Conservation (phyloP, 2,113 vertebrate species). For the Oreochromis tanganicae region DNA sequence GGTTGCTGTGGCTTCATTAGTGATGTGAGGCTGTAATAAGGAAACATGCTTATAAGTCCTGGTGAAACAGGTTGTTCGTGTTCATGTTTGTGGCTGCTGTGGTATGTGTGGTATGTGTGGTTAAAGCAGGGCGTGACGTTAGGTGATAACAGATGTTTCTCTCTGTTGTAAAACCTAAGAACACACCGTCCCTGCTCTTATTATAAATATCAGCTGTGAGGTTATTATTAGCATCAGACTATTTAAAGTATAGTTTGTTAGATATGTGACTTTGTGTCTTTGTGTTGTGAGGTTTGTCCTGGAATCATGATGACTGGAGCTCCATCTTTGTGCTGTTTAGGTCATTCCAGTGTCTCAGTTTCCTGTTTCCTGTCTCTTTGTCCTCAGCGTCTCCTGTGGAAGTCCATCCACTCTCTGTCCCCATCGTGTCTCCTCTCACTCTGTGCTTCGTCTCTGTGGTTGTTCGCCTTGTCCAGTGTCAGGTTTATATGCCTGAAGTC, state of each 20-base stretch:
- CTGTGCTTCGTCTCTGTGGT: rapidly evolving
- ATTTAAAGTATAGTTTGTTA: background rate
- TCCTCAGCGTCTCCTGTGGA: background rate
- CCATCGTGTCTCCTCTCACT: background rate
- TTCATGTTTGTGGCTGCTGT: background rate
- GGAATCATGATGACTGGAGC: rapidly evolving
- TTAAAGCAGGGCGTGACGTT: rapidly evolving
- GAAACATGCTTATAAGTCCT: background rate
- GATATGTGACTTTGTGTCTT: rapidly evolving
- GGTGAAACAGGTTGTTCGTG: background rate
- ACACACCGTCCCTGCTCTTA: background rate
- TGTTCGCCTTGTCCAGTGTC: rapidly evolving
- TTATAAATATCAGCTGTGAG: background rate
- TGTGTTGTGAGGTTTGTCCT: background rate
- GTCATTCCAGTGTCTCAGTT: background rate
- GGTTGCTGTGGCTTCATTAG: rapidly evolving
- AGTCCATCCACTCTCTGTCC: background rate
- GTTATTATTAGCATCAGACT: rapidly evolving
- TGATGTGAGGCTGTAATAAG: background rate
- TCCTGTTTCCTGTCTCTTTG: background rate
- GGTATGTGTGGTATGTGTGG: rapidly evolving
- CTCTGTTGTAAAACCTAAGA: rapidly evolving
- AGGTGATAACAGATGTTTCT: background rate
- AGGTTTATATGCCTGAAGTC: background rate
- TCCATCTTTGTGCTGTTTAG: rapidly evolving